A percentile compares a stretch with the other conserved stretches of the same genome.
phyloP scores from a whole-genome alignment of 2,888 invertebrate species.

The Chironomus riparius region DNA sequence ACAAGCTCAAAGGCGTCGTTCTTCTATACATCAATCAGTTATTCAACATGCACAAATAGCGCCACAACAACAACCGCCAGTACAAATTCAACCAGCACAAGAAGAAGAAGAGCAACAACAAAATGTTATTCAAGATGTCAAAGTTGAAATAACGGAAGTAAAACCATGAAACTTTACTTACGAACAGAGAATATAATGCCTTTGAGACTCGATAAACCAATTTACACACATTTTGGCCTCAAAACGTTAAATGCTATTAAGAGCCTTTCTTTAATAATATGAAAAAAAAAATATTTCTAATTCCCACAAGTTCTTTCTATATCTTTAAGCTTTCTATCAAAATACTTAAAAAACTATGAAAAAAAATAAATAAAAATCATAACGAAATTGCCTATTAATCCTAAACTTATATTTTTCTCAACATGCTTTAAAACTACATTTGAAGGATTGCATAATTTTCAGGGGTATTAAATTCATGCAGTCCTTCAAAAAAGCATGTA shows the following conservation, averaged over 20 bases:
- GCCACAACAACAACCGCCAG: slow-evolving; percentile 34
- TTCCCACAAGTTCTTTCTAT: background rate
- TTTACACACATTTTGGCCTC: background rate
- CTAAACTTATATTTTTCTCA: background rate
- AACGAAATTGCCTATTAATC: too few species aligned
- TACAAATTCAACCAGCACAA: background rate
- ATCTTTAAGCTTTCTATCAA: background rate
- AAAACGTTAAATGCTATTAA: background rate
- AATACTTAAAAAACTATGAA: background rate
- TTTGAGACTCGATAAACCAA: background rate
- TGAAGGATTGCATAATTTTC: background rate
- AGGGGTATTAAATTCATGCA: background rate
- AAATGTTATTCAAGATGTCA: background rate
- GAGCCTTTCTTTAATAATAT: background rate
- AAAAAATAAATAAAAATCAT: background rate
- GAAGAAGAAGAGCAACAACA: background rate
- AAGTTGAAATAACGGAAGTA: slow-evolving; percentile 17
- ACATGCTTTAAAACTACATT: background rate
- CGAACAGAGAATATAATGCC: background rate
- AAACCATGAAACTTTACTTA: background rate
- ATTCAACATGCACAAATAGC: slow-evolving; percentile 32
- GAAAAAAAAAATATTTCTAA: background rate
- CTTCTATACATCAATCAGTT: background rate
- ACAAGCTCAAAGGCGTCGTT: slow-evolving; percentile 31
- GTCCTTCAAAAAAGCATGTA: background rate